Percentiles rank a stretch among this genome's conserved stretches.
Conservation (phyloP, 2,888 invertebrate genomes). For the Dasypolia templi region DNA sequence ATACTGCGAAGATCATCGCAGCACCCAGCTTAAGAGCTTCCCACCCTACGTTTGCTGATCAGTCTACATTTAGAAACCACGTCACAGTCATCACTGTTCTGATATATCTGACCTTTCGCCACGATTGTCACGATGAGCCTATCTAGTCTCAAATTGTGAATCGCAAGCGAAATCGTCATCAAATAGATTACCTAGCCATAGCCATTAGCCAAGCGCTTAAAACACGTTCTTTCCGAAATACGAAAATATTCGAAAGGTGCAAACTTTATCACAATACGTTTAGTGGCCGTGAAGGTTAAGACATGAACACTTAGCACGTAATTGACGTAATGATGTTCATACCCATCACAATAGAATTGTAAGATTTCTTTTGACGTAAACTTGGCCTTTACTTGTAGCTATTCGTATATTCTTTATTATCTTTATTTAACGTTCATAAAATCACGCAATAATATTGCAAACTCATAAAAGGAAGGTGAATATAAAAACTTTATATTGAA, state of each 20-base stretch:
- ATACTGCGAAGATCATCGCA: background rate
- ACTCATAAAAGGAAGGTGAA: conserved; percentile 36
- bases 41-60: background rate
- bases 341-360: conserved; percentile 38
- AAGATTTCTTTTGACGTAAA: conserved; percentile 46
- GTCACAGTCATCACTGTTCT: background rate
- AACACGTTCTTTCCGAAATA: conserved; percentile 2
- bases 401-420: conserved; percentile 30
- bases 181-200: background rate
- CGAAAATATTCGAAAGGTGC: conserved; percentile 19
- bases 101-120: no score
- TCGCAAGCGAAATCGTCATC: background rate
- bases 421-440: conserved; percentile 26
- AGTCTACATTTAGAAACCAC: background rate
- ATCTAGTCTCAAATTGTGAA: background rate
- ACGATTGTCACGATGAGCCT: background rate
- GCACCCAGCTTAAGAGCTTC: background rate
- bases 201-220: background rate
- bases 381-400: conserved; percentile 37
- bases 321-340: conserved; percentile 47
- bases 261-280: conserved; percentile 40
- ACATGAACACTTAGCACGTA: conserved; percentile 42
- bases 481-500: conserved; percentile 65
- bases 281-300: conserved; percentile 55
- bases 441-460: conserved; percentile 17